Base-by-base conservation (phyloP, 1,140 invertebrate genomes). In the Pollicipes pollicipes region DNA sequence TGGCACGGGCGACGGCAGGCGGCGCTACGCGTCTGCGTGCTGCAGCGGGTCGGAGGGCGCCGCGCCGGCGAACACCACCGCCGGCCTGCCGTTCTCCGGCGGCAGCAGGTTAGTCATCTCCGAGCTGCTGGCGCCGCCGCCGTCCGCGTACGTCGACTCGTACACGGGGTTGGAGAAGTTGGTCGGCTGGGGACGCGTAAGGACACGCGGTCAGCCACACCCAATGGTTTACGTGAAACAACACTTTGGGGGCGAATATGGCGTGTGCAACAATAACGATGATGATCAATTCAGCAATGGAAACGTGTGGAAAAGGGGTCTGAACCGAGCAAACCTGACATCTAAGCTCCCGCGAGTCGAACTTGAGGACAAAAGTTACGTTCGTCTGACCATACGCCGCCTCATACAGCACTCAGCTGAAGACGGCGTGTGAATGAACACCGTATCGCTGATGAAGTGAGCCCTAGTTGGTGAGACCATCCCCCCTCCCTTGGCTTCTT, bases 121-220 rank as follows among this genome's bases (percentile, higher is more conserved):
- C 66, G 81, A 80, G 37, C 71, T 77, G 24, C 74, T 79, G 17
- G 74, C 72, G 66, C 75, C 75, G n/a, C 73, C 75, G 28, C 80
- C 80, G n/a, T 82, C 83, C 68, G 80, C 81, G 78, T 89, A 90
- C 79, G 90, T 86, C 21, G 86, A 87, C 73, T 92, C 89, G 79
- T 92, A 93, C 30, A 92, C 87, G 6, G 90, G 90, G 81, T 91
- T 91, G 30, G 86, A 87, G 82, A 91, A 91, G 79, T 90, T 90
- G 58, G 83, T 84, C 70, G 80, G 80, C 83, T 83, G 79, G 69
- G 35, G 27, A 66, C 73, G 16, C 63, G 67, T 58, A 31, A 35
- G 70, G 66, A 68, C 74, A 72, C 69, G 45, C 68, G 31, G 69
- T 70, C 74, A 74, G 45, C 73, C 68, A 67, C 28, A 58, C n/a